These are phyloP conservation scores for Lichenostomus cassidix DNA, from an alignment of 2,113 vertebrate genomes.

Conservation along the genomic window DNA sequence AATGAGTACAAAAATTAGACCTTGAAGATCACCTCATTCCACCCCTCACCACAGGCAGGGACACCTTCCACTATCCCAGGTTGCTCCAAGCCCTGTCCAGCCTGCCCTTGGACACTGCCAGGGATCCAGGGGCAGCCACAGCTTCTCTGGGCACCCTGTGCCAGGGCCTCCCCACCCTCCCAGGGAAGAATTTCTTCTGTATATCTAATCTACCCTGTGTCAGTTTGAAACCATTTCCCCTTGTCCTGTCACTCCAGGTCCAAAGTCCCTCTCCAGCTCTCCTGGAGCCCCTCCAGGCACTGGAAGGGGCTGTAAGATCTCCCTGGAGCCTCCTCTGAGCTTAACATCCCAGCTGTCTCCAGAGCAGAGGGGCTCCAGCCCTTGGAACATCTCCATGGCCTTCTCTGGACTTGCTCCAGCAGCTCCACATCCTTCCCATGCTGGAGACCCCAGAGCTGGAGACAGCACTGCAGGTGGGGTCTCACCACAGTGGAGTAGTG, in stretches of 20 bases:
- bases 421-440: not conserved
- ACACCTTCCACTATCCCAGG: not conserved
- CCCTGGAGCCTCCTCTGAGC: not conserved
- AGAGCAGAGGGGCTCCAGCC: not conserved
- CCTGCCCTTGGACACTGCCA: not conserved
- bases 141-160: not conserved
- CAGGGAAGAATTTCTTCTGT: not conserved
- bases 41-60: not conserved
- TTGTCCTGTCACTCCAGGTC: not conserved
- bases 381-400: not conserved
- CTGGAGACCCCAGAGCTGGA: not conserved
- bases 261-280: not conserved
- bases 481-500: not conserved
- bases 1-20: not conserved
- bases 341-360: not conserved
- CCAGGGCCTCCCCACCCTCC: not conserved
- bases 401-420: not conserved
- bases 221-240: not conserved
- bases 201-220: not conserved
- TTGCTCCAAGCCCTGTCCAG: accelerated
- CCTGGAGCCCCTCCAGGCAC: not conserved
- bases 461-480: not conserved
- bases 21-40: not conserved
- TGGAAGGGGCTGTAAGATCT: not conserved
- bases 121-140: not conserved